Evolutionary conservation across 2,888 invertebrate genomes (phyloP).

Genomic region (Pseudococcus viburni): DNA sequence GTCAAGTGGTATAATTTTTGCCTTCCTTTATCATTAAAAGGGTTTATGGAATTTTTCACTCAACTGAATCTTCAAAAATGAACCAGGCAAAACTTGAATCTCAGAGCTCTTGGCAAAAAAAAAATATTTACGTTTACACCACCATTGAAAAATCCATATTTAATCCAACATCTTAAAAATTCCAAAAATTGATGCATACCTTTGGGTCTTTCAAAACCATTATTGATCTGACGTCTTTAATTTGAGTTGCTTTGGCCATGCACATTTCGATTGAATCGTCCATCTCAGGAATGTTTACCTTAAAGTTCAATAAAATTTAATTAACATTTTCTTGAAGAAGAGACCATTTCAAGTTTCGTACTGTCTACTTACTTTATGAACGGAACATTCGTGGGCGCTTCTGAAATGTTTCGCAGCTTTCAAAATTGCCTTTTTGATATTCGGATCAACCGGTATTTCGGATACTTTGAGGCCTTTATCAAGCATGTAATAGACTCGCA

Average conservation of each 20-base stretch:
- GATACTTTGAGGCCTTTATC: background rate
- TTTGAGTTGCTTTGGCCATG: constrained; percentile 15
- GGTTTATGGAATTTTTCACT: too few relatives aligned
- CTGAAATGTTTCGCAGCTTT: constrained; percentile 77
- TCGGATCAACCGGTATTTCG: constrained; percentile 76
- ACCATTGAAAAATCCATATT: too few relatives aligned
- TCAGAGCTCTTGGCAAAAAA: too few relatives aligned
- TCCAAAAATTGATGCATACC: background rate
- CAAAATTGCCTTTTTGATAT: constrained; percentile 79
- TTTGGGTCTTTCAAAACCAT: constrained; percentile 40
- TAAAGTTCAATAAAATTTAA: background rate
- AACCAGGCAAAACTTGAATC: too few relatives aligned
- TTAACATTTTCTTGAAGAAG: background rate
- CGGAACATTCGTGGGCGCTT: constrained; percentile 69
- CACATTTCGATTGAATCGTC: constrained; percentile 35
- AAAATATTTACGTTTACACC: too few relatives aligned
- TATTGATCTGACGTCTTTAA: constrained; percentile 1
- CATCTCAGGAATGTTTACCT: constrained; percentile 61
- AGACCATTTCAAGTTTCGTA: background rate
- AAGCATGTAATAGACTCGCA: constrained; percentile 63
- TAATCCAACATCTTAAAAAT: too few relatives aligned
- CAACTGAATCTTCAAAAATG: too few relatives aligned
- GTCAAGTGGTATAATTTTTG: too few relatives aligned
- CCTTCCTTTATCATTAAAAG: too few relatives aligned
- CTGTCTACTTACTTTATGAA: constrained; percentile 63